These are phyloP conservation scores for Diuraphis noxia DNA, from an alignment of 1,140 invertebrate species.

Conservation along the genomic window DNA sequence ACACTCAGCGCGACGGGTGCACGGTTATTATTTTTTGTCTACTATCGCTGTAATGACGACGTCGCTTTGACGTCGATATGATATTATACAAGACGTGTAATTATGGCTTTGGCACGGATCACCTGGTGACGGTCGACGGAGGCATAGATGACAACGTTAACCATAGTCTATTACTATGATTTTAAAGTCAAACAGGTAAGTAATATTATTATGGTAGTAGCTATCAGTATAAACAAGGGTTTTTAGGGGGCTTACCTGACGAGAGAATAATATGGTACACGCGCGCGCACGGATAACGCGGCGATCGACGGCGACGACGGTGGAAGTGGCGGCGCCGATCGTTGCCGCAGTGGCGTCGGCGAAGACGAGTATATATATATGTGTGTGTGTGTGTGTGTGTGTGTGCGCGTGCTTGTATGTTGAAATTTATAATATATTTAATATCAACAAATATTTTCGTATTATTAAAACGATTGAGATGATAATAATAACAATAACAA, in stretches of 20 bases:
- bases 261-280: conserved; percentile 11
- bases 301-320: background rate
- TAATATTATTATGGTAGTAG: background rate
- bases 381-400: background rate
- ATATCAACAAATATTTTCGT: background rate
- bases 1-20: background rate
- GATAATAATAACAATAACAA: no score
- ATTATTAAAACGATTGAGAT: background rate
- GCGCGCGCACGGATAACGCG: conserved; percentile 28
- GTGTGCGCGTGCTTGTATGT: no score
- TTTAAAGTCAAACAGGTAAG: background rate
- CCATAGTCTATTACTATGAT: background rate
- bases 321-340: background rate
- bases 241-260: conserved; percentile 19
- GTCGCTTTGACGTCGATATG: background rate
- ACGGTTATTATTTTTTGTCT: background rate
- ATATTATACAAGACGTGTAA: no score
- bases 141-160: background rate
- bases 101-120: background rate
- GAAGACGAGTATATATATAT: background rate
- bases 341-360: background rate
- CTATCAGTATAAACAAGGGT: background rate
- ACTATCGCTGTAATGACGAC: background rate
- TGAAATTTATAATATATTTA: no score
- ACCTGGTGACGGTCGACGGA: no score